Evolutionary conservation across 2,113 vertebrate species (phyloP).

Genomic region (Labeo catla): DNA sequence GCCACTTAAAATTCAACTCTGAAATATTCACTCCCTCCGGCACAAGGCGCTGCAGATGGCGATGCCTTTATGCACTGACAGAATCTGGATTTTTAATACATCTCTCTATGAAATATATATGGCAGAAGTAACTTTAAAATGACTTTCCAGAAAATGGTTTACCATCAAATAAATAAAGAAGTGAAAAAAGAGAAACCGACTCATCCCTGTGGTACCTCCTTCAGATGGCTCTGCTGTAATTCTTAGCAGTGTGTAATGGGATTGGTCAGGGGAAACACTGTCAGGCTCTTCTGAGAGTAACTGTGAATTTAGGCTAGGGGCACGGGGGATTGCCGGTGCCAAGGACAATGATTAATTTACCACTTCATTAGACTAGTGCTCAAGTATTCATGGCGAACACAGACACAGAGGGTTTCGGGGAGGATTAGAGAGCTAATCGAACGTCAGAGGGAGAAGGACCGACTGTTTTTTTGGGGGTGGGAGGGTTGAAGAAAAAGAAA

Average conservation of each 20-base stretch:
- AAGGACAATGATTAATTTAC: constrained; percentile 50
- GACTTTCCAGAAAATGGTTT: constrained; percentile 24
- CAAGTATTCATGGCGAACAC: constrained; percentile 45
- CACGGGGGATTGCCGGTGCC: constrained; percentile 17
- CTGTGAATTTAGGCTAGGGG: constrained; percentile 32
- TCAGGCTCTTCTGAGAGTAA: constrained; percentile 5
- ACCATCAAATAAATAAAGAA: constrained; percentile 32
- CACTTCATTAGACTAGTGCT: constrained; percentile 49
- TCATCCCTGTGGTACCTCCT: constrained; percentile 10
- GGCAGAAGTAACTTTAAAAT: constrained; percentile 25
- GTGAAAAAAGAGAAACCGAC: background rate
- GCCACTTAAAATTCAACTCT: constrained; percentile 46
- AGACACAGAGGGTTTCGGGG: constrained; percentile 18
- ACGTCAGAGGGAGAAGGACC: constrained; percentile 14
- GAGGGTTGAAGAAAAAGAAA: background rate
- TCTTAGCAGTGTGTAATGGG: background rate
- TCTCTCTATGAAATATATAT: constrained; percentile 29
- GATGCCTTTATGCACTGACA: constrained; percentile 39
- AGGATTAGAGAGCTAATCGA: constrained; percentile 21
- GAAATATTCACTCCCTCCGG: constrained; percentile 52
- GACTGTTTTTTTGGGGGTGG: background rate
- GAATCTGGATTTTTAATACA: constrained; percentile 43
- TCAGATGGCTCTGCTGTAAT: constrained; percentile 25
- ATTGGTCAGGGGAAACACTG: constrained; percentile 26
- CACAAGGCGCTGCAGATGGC: constrained; percentile 40